These are phyloP conservation scores for Ibidorhyncha struthersii DNA, from an alignment of 2,113 vertebrate genomes.

Conservation along the genomic window DNA sequence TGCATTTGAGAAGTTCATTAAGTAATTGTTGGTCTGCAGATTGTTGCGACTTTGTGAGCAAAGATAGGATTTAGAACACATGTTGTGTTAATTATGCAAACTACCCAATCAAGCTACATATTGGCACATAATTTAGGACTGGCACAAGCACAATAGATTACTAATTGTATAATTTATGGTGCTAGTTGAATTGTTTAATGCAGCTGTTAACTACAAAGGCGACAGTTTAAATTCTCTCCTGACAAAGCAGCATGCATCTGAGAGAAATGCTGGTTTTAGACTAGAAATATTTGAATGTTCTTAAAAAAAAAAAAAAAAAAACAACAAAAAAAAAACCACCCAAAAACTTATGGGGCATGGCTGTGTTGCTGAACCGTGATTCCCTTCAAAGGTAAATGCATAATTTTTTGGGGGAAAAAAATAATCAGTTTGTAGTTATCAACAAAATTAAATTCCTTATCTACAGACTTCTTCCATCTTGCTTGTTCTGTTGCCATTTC, in stretches of 20 bases:
- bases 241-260: background rate
- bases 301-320: background rate
- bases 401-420: background rate
- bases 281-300: background rate
- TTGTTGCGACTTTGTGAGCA: background rate
- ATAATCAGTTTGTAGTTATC: background rate
- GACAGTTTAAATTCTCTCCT: background rate
- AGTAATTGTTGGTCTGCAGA: background rate
- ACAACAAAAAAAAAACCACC: too few relatives aligned
- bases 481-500: accelerated
- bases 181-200: background rate
- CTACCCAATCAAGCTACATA: background rate
- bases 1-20: background rate
- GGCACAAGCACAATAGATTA: background rate
- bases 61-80: background rate
- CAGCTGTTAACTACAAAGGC: background rate
- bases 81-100: background rate
- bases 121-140: background rate
- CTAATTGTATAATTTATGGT: background rate
- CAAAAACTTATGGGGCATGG: background rate
- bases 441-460: background rate
- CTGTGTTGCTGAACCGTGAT: background rate
- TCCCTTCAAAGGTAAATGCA: background rate
- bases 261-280: background rate
- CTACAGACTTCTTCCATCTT: background rate